phyloP scores from a whole-genome alignment of 1,140 invertebrate species.

The Eriosoma lanigerum region DNA sequence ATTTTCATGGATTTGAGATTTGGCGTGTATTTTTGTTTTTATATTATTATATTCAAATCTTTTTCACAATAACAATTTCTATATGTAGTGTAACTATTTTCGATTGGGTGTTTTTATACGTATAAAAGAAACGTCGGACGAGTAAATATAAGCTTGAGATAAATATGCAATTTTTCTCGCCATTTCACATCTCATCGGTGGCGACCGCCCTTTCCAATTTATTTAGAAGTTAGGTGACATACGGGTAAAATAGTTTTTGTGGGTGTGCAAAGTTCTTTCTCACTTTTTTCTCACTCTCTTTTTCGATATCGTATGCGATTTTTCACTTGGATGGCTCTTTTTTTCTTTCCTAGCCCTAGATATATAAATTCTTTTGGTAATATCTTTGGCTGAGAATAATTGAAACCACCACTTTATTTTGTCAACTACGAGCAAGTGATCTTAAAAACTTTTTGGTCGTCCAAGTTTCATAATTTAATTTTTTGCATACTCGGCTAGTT shows the following conservation, averaged over 20 bases:
- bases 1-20: neutral
- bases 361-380: neutral
- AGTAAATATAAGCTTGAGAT: constrained; percentile 7
- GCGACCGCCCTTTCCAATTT: constrained; percentile 34
- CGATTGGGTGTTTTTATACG: neutral
- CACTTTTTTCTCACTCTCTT: neutral
- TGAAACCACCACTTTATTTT: constrained; percentile 32
- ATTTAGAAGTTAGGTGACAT: constrained; percentile 41
- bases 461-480: constrained; percentile 45
- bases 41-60: neutral
- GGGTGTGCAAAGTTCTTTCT: constrained; percentile 4
- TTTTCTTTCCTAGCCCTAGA: constrained; percentile 26
- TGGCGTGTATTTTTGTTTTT: neutral
- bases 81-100: neutral
- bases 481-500: neutral
- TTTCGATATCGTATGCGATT: neutral
- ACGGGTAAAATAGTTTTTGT: constrained; percentile 42
- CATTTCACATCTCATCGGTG: constrained; percentile 30
- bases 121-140: neutral
- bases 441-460: constrained; percentile 20
- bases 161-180: constrained; percentile 38
- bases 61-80: neutral
- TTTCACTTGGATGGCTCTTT: constrained; percentile 16
- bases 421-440: constrained; percentile 8
- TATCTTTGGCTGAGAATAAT: constrained; percentile 29